Evolutionary conservation across 2,888 invertebrate genomes (phyloP), one percentile per base, ranked within the genome.

Genomic region (Drosophila emarginata): DNA sequence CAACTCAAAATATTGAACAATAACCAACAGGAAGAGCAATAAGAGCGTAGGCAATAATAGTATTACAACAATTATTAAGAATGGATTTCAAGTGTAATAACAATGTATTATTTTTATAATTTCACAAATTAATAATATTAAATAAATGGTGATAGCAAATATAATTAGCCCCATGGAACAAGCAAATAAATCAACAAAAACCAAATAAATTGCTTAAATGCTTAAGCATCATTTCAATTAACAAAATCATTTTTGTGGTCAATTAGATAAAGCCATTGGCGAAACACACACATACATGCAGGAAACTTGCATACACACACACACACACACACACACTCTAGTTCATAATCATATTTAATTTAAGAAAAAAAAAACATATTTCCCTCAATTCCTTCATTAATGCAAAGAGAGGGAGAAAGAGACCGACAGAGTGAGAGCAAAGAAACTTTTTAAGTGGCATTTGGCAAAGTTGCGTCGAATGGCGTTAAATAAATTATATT

Each of bases 171-270:
- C 3, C 54, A 0, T 4, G 18, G 18, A 51, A 63, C 21, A 45
- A 53, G 18, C 18, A 45, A 45, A 18, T 12, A 21, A 45, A 21
- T 45, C 21, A 45, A 45, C 45, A 45, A 4, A 4, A 45, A 60
- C 56, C 51, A 72, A 72, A 72, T 77, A 61, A 64, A 59, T 63
- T 77, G 59, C n/a, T n/a, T n/a, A n/a, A n/a, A n/a, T 53, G 36
- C 53, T 51, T 51, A 52, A 60, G 73, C 73, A 77, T 77, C 62
- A 77, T 77, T 75, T 77, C 64, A 76, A 76, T 79, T 79, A 79
- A 82, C 80, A 71, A 79, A 79, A 71, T 71, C 80, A 79, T 71
- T 67, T 71, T 67, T 71, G 80, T 71, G 74, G 78, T 78, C 83
- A 82, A 79, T 79, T 82, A 80, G 80, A 71, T 74, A 79, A 77